These are phyloP conservation scores for Tyria jacobaeae DNA, from an alignment of 2,888 invertebrate genomes.

Conservation along the genomic window DNA sequence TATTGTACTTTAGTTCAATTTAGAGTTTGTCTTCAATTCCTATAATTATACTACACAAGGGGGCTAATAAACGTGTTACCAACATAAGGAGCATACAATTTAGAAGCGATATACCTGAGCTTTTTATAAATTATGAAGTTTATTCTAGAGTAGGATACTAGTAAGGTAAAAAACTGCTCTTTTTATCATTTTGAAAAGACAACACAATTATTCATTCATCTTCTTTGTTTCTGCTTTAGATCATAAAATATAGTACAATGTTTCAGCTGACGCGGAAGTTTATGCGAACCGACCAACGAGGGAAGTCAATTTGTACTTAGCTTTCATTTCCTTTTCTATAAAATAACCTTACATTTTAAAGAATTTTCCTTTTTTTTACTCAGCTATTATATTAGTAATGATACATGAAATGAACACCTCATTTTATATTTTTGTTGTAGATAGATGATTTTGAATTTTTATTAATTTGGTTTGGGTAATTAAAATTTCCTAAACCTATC, in stretches of 20 bases:
- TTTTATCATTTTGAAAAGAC: neutral
- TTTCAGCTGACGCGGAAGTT: neutral
- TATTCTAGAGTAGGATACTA: too few relatives aligned
- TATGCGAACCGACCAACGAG: neutral
- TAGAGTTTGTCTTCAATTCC: too few relatives aligned
- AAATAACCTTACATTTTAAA: neutral
- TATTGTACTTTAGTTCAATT: too few relatives aligned
- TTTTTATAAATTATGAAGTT: too few relatives aligned
- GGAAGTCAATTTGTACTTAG: neutral
- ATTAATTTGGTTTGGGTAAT: too few relatives aligned
- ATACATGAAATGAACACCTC: neutral
- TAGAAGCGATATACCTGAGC: too few relatives aligned
- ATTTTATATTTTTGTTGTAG: neutral
- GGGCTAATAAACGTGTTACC: too few relatives aligned
- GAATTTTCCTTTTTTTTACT: neutral
- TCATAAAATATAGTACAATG: neutral
- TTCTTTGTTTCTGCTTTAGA: neutral
- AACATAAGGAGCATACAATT: too few relatives aligned
- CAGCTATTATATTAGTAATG: neutral
- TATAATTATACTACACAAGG: too few relatives aligned
- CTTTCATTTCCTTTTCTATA: conserved; percentile 6
- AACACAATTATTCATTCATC: neutral
- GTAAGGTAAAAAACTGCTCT: neutral
- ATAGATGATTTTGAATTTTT: too few relatives aligned
- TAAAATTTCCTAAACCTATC: too few relatives aligned